Conservation (phyloP, 30 jellyfish, hydroid and myxozoan genomes). For the Morbakka virulenta region DNA sequence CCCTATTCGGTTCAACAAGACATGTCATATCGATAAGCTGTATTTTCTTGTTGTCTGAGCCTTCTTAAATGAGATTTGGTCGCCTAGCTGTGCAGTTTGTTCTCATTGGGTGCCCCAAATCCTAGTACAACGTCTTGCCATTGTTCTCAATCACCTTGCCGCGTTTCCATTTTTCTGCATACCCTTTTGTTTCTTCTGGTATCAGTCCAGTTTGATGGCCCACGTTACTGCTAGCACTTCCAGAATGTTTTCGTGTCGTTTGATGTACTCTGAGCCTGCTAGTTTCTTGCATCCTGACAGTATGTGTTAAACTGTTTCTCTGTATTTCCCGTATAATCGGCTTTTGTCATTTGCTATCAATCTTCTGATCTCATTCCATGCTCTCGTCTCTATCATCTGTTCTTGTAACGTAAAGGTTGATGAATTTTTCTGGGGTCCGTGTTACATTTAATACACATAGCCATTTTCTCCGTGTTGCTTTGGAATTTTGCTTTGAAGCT, state of each 20-base stretch:
- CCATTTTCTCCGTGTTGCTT: background rate
- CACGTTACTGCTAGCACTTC: background rate
- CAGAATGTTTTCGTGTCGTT: background rate
- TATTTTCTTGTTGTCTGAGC: background rate
- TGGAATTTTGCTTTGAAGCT: background rate
- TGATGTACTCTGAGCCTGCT: background rate
- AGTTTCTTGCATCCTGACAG: no score
- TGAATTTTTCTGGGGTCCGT: background rate
- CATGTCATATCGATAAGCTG: background rate
- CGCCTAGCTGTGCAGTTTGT: background rate
- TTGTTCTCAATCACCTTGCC: background rate
- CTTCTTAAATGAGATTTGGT: background rate
- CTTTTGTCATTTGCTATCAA: background rate
- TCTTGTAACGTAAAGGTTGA: background rate
- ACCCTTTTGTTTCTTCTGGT: background rate
- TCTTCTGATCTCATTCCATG: background rate
- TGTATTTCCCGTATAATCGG: background rate
- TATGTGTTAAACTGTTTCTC: background rate
- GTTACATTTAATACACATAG: background rate
- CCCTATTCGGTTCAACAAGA: background rate
- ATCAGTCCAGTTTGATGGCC: background rate
- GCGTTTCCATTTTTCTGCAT: background rate
- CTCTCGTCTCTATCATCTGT: background rate
- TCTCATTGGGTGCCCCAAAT: background rate
- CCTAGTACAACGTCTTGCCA: background rate